Base-by-base conservation (phyloP, 2,113 vertebrate species). In the Lasiurus cinereus region DNA sequence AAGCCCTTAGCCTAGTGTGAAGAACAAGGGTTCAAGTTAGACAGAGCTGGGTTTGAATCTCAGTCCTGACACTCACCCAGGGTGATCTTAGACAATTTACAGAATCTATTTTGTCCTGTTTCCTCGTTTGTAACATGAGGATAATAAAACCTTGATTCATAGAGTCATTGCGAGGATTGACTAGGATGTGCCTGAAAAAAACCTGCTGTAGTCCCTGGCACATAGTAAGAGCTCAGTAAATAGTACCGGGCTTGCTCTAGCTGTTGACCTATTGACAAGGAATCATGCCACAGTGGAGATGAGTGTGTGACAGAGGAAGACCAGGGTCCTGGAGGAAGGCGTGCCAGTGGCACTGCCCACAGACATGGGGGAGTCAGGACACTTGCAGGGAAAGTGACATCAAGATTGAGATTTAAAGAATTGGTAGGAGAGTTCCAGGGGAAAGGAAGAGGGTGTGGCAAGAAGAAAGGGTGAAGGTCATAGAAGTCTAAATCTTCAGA, bases 21-120 rank as follows among this genome's bases (percentile, higher is more conserved):
- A 72, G 62, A 88, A 86, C 11, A 46, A 22, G 43, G 62, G 18
- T 6, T 50, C 69, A 31, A 77, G 52, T 69, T 54, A 88, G 64
- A 43, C n/a, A 33, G 52, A 88, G 52, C 33, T 82, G 18, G 4
- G 27, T 82, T 86, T 85, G 72, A 77, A 74, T 76, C 64, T 36
- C 22, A 36, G 2, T 33, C n/a, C 33, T 83, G 48, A 85, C 46
- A 83, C 10, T 66, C 48, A 43, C 36, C 36, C 76, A 86, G 36
- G 27, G 43, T 90, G 43, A 52, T n/a, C 39, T 83, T 82, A 36
- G 73, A 83, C 27, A 73, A 50, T n/a, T 90, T 82, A 46, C 6
- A 66, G 50, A 88, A 74, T 77, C 27, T 67, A 39, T 69, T 72
- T 50, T 87, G 24, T 83, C 31, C 36, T 92, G 19, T 92, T 90